Conservation (phyloP, 2,797 vertebrate genomes). For the Betta splendens region DNA sequence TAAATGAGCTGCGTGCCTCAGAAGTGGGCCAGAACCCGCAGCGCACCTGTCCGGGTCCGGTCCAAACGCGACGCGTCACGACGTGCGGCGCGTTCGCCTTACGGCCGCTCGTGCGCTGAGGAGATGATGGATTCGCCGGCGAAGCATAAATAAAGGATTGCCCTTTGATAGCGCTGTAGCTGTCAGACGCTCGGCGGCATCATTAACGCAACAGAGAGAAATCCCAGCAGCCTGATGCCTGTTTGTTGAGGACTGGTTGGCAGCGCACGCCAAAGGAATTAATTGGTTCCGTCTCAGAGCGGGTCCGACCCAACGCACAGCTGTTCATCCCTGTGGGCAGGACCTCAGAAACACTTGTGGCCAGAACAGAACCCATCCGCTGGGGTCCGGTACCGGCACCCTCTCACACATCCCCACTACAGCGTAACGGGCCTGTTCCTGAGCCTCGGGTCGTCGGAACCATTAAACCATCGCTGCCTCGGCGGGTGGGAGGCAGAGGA, state of each 20-base stretch:
- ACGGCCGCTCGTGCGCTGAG: constrained; percentile 11
- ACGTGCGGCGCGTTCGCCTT: constrained; percentile 12
- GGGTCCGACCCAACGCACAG: constrained; percentile 44
- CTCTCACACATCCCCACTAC: constrained; percentile 37
- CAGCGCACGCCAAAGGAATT: constrained; percentile 56
- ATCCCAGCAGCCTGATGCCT: constrained; percentile 62
- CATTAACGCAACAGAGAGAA: constrained; percentile 74
- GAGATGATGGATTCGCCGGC: constrained; percentile 61
- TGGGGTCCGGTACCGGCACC: constrained; percentile 35
- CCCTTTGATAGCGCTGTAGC: constrained; percentile 68
- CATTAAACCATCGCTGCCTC: constrained; percentile 68
- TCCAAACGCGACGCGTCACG: constrained; percentile 53
- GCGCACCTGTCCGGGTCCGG: constrained; percentile 38
- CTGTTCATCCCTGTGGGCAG: constrained; percentile 34
- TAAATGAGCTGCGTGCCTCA: constrained; percentile 35
- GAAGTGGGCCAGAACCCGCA: constrained; percentile 42
- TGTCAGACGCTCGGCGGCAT: constrained; percentile 61
- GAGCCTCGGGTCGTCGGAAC: constrained; percentile 54
- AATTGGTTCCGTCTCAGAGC: constrained; percentile 61
- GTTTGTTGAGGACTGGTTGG: constrained; percentile 65
- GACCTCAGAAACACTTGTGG: constrained; percentile 68
- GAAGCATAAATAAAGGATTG: constrained; percentile 66
- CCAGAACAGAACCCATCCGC: constrained; percentile 54
- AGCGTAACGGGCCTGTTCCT: constrained; percentile 17
- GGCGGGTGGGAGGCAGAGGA: constrained; percentile 43